These are phyloP conservation scores for Antheraea yamamai DNA, from an alignment of 2,888 invertebrate species.

Conservation along the genomic window DNA sequence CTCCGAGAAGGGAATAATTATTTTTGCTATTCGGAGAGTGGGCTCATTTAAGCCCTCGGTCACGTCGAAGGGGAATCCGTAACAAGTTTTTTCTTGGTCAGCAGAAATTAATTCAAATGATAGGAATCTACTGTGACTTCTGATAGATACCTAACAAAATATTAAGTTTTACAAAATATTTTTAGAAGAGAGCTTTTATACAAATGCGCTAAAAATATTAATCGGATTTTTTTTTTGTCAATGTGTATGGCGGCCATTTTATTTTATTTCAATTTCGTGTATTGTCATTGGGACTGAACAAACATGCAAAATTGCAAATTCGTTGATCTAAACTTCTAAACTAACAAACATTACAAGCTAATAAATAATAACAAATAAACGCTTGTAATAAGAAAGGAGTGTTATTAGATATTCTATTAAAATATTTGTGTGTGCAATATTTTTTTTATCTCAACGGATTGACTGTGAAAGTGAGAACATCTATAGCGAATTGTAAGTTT, in stretches of 20 bases:
- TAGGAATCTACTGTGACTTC: constrained; percentile 39
- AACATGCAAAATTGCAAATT: too few relatives aligned
- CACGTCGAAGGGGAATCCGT: constrained; percentile 44
- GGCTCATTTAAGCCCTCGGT: constrained; percentile 44
- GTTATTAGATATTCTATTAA: not conserved
- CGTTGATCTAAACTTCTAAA: too few relatives aligned
- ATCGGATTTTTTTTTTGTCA: too few relatives aligned
- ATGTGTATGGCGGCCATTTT: too few relatives aligned
- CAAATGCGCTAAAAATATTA: too few relatives aligned
- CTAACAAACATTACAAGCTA: too few relatives aligned
- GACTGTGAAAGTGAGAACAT: not conserved
- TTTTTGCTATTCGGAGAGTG: constrained; percentile 40
- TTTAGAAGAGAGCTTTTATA: not conserved
- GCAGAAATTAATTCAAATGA: constrained; percentile 51
- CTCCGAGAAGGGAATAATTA: constrained; percentile 40
- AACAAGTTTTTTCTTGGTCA: constrained; percentile 49
- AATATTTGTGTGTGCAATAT: not conserved
- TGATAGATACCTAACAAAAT: constrained; percentile 31
- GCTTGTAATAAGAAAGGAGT: too few relatives aligned
- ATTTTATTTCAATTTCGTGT: too few relatives aligned
- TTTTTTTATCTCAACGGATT: not conserved
- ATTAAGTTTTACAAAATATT: not conserved
- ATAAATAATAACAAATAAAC: too few relatives aligned
- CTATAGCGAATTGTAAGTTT: not conserved
- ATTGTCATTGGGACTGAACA: too few relatives aligned